These are phyloP conservation scores for Enteromius treurensis DNA, from an alignment of 2,797 vertebrate genomes.

Conservation along the genomic window DNA sequence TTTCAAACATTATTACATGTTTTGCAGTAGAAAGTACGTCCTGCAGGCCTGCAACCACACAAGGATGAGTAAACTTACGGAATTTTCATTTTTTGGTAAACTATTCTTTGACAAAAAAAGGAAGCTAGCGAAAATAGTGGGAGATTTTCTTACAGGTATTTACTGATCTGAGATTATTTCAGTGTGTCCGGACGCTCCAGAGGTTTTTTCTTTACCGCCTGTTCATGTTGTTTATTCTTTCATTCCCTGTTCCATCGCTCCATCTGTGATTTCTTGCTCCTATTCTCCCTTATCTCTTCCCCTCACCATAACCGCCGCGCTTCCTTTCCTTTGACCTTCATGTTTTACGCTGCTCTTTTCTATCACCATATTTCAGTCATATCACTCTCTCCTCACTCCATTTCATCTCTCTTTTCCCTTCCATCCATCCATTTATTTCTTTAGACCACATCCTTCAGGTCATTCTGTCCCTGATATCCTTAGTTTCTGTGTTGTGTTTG, in stretches of 20 bases:
- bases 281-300: slow-evolving; percentile 45
- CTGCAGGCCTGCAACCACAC: not conserved
- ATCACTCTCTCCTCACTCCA: slow-evolving; percentile 46
- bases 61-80: not conserved
- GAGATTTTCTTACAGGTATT: not conserved
- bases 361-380: slow-evolving; percentile 61
- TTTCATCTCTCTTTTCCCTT: slow-evolving; percentile 47
- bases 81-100: not conserved
- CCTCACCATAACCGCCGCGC: not conserved
- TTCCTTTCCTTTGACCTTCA: slow-evolving; percentile 57
- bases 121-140: not conserved
- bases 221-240: slow-evolving; percentile 53
- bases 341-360: slow-evolving; percentile 43
- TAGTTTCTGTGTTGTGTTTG: not conserved
- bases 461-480: slow-evolving; percentile 38
- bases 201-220: slow-evolving; percentile 37
- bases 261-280: slow-evolving; percentile 58
- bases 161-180: slow-evolving; percentile 1
- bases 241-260: slow-evolving; percentile 58
- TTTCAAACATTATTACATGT: not conserved
- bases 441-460: not conserved
- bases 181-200: slow-evolving; percentile 25
- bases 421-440: slow-evolving; percentile 22
- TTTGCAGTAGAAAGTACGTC: not conserved
- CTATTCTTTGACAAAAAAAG: not conserved